Conservation (phyloP, 2,113 vertebrate species). For the Lophius piscatorius region DNA sequence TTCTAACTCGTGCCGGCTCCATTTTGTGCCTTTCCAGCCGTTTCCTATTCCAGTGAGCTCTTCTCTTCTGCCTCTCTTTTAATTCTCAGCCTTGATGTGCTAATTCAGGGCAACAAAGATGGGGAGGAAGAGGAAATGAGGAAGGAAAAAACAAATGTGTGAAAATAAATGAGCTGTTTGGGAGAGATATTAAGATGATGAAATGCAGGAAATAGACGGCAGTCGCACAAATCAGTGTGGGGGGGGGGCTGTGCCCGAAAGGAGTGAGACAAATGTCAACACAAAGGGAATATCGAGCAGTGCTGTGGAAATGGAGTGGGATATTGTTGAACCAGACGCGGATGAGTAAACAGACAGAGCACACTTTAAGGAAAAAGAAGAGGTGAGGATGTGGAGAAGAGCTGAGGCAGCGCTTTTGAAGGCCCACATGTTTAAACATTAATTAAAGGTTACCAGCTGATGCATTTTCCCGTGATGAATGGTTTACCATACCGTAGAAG, state of each 20-base stretch:
- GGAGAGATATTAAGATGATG: constrained; percentile 45
- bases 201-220: constrained; percentile 42
- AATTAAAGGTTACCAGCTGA: constrained; percentile 76
- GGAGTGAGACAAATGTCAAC: constrained; percentile 63
- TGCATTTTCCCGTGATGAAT: constrained; percentile 71
- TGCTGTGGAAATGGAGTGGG: constrained; percentile 33
- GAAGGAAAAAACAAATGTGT: neutral
- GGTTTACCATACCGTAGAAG: constrained; percentile 73
- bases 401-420: constrained; percentile 54
- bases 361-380: constrained; percentile 30
- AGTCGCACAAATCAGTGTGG: constrained; percentile 51
- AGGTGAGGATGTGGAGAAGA: constrained; percentile 18
- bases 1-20: constrained; percentile 60
- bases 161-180: constrained; percentile 40
- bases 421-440: constrained; percentile 56
- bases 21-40: constrained; percentile 62
- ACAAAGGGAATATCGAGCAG: constrained; percentile 63
- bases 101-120: constrained; percentile 43
- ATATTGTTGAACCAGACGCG: constrained; percentile 30
- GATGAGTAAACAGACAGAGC: constrained; percentile 45
- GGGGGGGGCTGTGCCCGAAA: constrained; percentile 28
- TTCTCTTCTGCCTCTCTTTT: constrained; percentile 48
- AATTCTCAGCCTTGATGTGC: constrained; percentile 54
- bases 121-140: neutral
- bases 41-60: constrained; percentile 14